A percentile compares a stretch with the other conserved stretches of the same genome.
Conservation (phyloP, 2,113 vertebrate species). For the Micronycteris hirsuta region DNA sequence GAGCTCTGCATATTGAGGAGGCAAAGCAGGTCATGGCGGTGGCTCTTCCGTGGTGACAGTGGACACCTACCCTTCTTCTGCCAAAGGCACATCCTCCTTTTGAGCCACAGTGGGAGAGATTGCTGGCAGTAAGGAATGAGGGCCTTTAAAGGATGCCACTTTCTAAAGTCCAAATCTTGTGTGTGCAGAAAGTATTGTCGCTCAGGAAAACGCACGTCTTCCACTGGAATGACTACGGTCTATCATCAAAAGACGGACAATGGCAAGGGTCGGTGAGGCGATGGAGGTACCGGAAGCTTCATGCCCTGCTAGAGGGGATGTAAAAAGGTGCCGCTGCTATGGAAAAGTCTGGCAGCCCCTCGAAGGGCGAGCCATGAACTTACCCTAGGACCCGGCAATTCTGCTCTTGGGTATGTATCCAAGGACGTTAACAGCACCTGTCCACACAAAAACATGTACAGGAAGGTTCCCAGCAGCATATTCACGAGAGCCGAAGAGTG, state of each 20-base stretch:
- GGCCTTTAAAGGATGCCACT: not conserved
- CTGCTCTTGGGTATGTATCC: no score
- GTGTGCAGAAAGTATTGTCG: not conserved
- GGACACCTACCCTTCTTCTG: not conserved
- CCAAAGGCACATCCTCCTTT: not conserved
- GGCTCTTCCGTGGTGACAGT: fast-evolving
- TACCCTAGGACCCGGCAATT: not conserved
- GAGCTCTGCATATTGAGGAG: not conserved
- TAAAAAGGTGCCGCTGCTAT: not conserved
- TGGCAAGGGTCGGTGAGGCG: not conserved
- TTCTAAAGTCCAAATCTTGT: not conserved
- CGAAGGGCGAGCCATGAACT: not conserved
- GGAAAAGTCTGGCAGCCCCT: not conserved
- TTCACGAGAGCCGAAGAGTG: not conserved
- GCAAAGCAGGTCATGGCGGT: not conserved
- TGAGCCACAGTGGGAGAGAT: not conserved
- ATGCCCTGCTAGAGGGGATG: not conserved
- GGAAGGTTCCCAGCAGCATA: not conserved
- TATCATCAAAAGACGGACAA: not conserved
- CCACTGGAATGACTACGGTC: not conserved
- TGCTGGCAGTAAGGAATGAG: not conserved
- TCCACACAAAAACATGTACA: not conserved
- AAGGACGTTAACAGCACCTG: not conserved
- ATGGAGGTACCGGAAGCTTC: not conserved
- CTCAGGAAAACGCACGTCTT: not conserved